Base-by-base conservation (phyloP, 2,797 vertebrate species). In the Artibeus lituratus region DNA sequence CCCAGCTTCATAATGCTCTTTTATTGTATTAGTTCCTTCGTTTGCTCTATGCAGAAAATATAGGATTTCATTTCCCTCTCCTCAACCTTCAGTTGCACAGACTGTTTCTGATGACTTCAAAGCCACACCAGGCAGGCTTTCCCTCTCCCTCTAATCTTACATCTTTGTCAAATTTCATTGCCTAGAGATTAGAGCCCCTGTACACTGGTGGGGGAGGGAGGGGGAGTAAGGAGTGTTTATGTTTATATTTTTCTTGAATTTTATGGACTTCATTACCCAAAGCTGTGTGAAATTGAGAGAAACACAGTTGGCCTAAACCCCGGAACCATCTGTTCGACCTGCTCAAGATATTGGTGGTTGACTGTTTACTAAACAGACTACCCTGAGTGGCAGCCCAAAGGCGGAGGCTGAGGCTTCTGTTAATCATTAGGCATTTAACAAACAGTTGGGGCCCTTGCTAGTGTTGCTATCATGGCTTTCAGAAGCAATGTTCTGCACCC, bases 351-450 rank as follows among this genome's bases (percentile, higher is more conserved):
- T 62, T 94, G 76, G 91, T 96, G 89, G 95, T 95, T 96, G 96
- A 94, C 65, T 96, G 96, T 97, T 97, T 98, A 96, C 92, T 96
- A 97, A 97, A 97, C 91, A 96, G 96, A 78, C 89, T 95, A 91
- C 44, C 67, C 87, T 59, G 86, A 86, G 55, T 82, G 91, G 77
- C 96, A 95, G 95, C 94, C 67, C 55, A 26, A 35, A 91, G 94
- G 76, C 92, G 49, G 49, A 26, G 85, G 39, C 85, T 10, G 10
- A 77, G 69, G 70, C 65, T 74, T 92, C 67, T 77, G 96, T 97
- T 97, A 95, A 97, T 97, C 94, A 96, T 97, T 97, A 87, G n/a
- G 92, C 94, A 39, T 65, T 96, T 89, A 86, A 87, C 92, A 94
- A 94, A 96, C 92, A 94, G 85, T 84, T 83, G 94, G 73, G 93